Evolutionary conservation across 1,140 invertebrate genomes (phyloP), one percentile per base, ranked within the genome.

Genomic region (Hetaerina americana): DNA sequence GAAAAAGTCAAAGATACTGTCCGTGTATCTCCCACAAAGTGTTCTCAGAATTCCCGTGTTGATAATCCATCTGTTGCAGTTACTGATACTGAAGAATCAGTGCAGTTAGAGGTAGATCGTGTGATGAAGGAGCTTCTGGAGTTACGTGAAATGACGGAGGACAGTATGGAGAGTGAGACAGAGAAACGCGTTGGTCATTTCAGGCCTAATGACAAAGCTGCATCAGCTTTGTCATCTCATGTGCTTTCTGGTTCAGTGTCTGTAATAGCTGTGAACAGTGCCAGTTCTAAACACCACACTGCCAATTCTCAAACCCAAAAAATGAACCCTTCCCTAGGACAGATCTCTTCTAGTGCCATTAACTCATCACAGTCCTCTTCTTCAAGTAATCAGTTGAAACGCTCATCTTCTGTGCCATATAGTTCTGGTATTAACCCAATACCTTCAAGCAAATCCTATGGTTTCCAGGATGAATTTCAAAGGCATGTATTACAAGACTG

Each of bases 61-160:
- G 40, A 57, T 57, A n/a, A n/a, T n/a, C 22, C 10, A 2, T 18
- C 22, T 12, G 40, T n/a, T 18, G 40, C 40, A 18, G 40, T 57
- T n/a, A 57, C 31, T 78, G 70, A 76, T 80, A 66, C 78, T 77
- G 24, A 82, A 78, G 73, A 76, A 76, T 25, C 77, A 78, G 49
- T 78, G 76, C 67, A 76, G 25, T 70, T 73, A 27, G 70, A 75
- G 68, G 70, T 74, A 24, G 71, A 73, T 70, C 71, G 75, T 15
- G 73, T 76, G 0, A 76, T 76, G 70, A 73, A 74, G 49, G 74
- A 76, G 15, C 71, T 76, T 12, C 69, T 75, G 57, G 81, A 82
- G 72, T 78, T 82, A 18, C 77, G 81, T 12, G 82, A 84, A 73
- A 82, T 83, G 15, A 81, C 81, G 71, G 75, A 83, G 57, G 79